These are phyloP conservation scores for Polyommatus icarus DNA, from an alignment of 2,888 invertebrate genomes.

Conservation along the genomic window DNA sequence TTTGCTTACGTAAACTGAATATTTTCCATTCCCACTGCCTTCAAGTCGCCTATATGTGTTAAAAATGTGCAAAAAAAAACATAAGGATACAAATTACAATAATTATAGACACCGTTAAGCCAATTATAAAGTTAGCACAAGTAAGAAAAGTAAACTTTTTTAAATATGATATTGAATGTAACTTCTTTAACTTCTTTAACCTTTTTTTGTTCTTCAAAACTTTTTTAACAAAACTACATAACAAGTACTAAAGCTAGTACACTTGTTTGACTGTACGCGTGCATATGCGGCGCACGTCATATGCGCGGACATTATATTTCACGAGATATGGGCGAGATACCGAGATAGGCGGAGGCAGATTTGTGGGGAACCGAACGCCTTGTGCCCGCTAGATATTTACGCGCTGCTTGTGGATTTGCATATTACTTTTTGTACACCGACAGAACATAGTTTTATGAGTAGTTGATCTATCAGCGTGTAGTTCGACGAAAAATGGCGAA, in stretches of 20 bases:
- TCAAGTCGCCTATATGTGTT: not conserved
- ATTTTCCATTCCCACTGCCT: not conserved
- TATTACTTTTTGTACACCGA: conserved; percentile 22
- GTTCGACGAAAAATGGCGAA: no score
- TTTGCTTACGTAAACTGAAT: not conserved
- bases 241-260: not conserved
- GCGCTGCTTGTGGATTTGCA: conserved; percentile 32
- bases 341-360: conserved; percentile 50
- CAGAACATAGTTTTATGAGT: not conserved
- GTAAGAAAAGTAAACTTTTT: no score
- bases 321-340: conserved; percentile 47
- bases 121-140: no score
- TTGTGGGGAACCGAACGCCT: conserved; percentile 46
- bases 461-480: not conserved
- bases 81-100: no score
- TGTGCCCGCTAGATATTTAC: conserved; percentile 37
- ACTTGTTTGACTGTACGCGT: conserved; percentile 44
- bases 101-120: no score
- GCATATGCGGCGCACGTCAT: conserved; percentile 47
- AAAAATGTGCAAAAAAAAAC: no score
- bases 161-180: no score
- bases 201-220: no score
- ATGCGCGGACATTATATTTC: conserved; percentile 53
- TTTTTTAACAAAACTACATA: no score
- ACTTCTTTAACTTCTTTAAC: no score